Evolutionary conservation across 2,888 invertebrate genomes (phyloP), one percentile per base, ranked within the genome.

Genomic region (Cataglyphis rosenhaueri): DNA sequence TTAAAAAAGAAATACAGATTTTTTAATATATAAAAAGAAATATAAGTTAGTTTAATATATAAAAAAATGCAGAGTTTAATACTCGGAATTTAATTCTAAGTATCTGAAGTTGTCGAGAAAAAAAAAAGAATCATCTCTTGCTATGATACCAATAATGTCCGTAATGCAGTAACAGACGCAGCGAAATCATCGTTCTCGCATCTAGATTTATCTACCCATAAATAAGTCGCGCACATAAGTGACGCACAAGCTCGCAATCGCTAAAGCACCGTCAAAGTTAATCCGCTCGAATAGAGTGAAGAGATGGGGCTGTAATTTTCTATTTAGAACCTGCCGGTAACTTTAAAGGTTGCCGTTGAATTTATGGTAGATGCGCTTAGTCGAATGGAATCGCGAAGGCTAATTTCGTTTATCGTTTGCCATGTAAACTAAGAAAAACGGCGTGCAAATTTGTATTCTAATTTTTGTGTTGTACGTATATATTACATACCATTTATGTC

Each of bases 271-370:
- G 75, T 76, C 59, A 21, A 29, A 81, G 68, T 85, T 88, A 84
- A 84, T 85, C 81, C 75, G 71, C 81, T 65, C 81, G 83, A 84
- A 84, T 64, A 73, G 32, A 35, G 15, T 57, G 68, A 81, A 52
- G 52, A 52, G 52, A 70, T 64, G 82, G 57, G 25, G 61, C 59
- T 76, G 82, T 88, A 85, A 88, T 85, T 88, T 88, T 88, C 84
- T 84, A 85, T 88, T 85, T 88, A 88, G 81, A 83, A 76, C 57
- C 78, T 73, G 12, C 52, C 29, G 65, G 81, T 78, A 81, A 70
- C 79, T 83, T 86, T 75, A 86, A 81, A 73, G 79, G 64, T 62
- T 70, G 55, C 74, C 82, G 64, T 74, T 79, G 76, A 73, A 83
- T 88, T 88, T 85, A 88, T 70, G 15, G 61, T 62, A 18, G 10